A percentile compares a stretch with the other conserved stretches of the same genome.
phyloP scores from a whole-genome alignment of 2,888 invertebrate genomes.

The Tinea semifulvella region DNA sequence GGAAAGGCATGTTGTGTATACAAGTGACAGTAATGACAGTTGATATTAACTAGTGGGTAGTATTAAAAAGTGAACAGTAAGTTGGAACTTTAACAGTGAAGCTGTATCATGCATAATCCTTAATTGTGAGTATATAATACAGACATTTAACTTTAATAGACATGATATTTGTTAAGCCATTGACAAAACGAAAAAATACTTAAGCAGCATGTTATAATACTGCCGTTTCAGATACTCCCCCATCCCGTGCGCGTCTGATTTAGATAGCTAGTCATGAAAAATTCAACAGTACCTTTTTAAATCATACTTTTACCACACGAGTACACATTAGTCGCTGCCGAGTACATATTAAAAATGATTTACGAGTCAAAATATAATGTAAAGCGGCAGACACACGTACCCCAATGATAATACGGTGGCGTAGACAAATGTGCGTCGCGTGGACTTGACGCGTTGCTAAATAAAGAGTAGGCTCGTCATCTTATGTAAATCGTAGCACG shows the following conservation, averaged over 20 bases:
- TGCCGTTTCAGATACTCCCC: neutral
- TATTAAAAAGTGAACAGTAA: too few species aligned
- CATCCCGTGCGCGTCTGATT: neutral
- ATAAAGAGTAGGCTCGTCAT: slow-evolving; percentile 14
- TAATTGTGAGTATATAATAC: too few species aligned
- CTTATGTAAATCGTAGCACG: slow-evolving; percentile 10
- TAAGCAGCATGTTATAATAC: neutral
- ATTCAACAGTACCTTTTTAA: slow-evolving; percentile 5
- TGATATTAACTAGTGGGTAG: too few species aligned
- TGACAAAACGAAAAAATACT: neutral
- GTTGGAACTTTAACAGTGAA: too few species aligned
- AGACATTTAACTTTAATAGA: too few species aligned
- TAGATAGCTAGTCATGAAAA: slow-evolving; percentile 6
- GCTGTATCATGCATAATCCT: too few species aligned
- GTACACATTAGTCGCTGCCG: slow-evolving; percentile 9
- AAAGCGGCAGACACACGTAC: slow-evolving; percentile 33
- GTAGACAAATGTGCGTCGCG: slow-evolving; percentile 42
- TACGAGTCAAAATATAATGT: slow-evolving; percentile 31
- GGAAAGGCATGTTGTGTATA: too few species aligned
- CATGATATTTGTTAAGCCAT: too few species aligned
- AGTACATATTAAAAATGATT: slow-evolving; percentile 22
- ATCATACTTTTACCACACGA: neutral
- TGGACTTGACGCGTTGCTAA: slow-evolving; percentile 41
- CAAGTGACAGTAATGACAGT: too few species aligned
- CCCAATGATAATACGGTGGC: slow-evolving; percentile 39